A percentile compares a stretch with the other conserved stretches of the same genome.
Conservation (phyloP, 1,140 invertebrate genomes). For the Centruroides sculpturatus region DNA sequence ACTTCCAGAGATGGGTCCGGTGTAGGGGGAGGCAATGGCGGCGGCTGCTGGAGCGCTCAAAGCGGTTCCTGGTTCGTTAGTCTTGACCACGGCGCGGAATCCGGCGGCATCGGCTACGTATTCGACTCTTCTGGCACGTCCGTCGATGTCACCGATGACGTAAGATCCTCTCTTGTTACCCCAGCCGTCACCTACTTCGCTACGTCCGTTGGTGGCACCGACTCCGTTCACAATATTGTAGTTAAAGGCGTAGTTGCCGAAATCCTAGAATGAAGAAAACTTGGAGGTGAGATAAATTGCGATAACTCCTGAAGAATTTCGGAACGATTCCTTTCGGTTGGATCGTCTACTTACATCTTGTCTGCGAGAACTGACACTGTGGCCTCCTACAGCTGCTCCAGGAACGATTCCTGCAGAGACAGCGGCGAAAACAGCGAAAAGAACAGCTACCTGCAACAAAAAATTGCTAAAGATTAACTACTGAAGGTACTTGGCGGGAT, state of each 20-base stretch:
- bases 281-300: neutral
- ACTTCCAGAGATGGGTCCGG: no score
- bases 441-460: no score
- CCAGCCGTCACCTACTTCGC: slow-evolving; percentile 55
- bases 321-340: no score
- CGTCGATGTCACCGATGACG: slow-evolving; percentile 8
- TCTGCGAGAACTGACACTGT: no score
- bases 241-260: slow-evolving; percentile 14
- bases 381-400: no score
- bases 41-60: slow-evolving; percentile 10
- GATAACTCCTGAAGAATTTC: no score
- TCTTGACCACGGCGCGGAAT: slow-evolving; percentile 17
- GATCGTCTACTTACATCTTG: no score
- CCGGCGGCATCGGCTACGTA: slow-evolving; percentile 16
- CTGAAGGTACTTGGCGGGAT: no score
- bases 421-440: no score
- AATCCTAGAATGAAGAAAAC: slow-evolving; percentile 3
- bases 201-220: slow-evolving; percentile 4
- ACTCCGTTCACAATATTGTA: neutral
- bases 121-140: slow-evolving; percentile 10
- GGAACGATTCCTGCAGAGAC: no score
- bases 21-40: neutral
- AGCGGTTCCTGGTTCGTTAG: slow-evolving; percentile 21
- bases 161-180: slow-evolving; percentile 33
- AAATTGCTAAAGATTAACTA: no score